Conservation (phyloP, 2,888 invertebrate species). For the Camptogramma bilineatum region DNA sequence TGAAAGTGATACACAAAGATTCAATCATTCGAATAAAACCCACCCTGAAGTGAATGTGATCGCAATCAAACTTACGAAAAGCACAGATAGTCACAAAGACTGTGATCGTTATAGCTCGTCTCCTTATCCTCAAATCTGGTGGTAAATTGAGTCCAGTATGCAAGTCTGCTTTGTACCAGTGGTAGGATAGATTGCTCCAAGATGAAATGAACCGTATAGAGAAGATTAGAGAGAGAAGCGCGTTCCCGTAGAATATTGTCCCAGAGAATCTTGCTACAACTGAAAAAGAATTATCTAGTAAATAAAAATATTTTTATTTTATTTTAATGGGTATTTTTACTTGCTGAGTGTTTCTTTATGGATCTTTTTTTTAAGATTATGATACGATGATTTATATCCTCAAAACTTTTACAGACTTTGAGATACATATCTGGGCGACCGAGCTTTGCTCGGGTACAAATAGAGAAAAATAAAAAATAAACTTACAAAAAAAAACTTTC, state of each 20-base stretch:
- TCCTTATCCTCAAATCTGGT: constrained; percentile 56
- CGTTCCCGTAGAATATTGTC: constrained; percentile 84
- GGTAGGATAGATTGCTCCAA: constrained; percentile 59
- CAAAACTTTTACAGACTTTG: no score
- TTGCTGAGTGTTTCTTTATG: no score
- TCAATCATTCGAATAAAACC: no score
- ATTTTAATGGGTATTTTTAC: no score
- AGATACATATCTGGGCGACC: no score
- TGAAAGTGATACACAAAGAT: no score
- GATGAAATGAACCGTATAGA: constrained; percentile 73
- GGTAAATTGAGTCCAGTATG: constrained; percentile 50
- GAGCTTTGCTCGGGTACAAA: no score
- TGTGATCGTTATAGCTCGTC: constrained; percentile 54
- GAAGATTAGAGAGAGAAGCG: constrained; percentile 78
- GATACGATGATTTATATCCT: no score
- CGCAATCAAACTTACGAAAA: constrained; percentile 49
- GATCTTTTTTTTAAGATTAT: no score
- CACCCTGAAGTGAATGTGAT: no score
- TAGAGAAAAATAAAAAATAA: no score
- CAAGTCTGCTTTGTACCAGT: constrained; percentile 61
- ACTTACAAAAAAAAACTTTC: no score
- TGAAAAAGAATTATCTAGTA: background rate
- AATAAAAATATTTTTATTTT: background rate
- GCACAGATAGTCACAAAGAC: constrained; percentile 58
- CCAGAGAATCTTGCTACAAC: constrained; percentile 68